A percentile compares a stretch with the other conserved stretches of the same genome.
phyloP scores from a whole-genome alignment of 2,797 vertebrate genomes.

The Rhabdomys pumilio region DNA sequence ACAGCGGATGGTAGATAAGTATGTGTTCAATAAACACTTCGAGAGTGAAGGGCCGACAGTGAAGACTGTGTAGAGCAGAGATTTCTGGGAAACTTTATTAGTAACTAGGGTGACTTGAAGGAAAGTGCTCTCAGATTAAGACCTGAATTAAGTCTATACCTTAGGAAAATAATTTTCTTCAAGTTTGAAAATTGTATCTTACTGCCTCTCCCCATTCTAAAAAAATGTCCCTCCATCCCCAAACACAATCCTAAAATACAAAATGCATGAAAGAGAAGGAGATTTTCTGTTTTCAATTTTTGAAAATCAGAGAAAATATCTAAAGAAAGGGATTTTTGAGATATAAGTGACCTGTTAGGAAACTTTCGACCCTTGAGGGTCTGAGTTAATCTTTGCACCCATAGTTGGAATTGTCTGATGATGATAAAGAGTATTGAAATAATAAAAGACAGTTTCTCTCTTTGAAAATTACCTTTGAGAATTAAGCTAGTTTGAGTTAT shows the following conservation, averaged over 20 bases:
- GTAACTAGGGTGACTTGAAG: neutral
- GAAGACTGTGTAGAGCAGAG: neutral
- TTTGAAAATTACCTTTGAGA: conserved; percentile 82
- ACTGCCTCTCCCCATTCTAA: conserved; percentile 33
- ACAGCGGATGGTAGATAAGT: neutral
- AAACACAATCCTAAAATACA: conserved; percentile 42
- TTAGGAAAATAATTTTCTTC: neutral
- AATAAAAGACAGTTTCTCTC: conserved; percentile 67
- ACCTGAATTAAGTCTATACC: neutral
- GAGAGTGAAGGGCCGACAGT: neutral
- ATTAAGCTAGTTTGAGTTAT: conserved; percentile 87
- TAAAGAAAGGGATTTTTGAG: conserved; percentile 32
- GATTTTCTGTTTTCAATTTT: conserved; percentile 26
- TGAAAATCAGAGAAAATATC: neutral
- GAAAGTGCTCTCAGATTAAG: neutral
- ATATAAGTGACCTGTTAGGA: neutral
- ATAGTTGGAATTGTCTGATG: conserved; percentile 61
- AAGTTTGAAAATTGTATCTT: neutral
- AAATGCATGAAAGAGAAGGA: neutral
- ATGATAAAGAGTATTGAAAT: conserved; percentile 79
- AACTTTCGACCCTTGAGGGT: conserved; percentile 67
- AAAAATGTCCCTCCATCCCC: neutral
- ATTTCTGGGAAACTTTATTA: neutral
- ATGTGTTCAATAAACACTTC: neutral
- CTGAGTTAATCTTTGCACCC: conserved; percentile 67